These are phyloP conservation scores for Zelostemma sp. DNA, from an alignment of 1,140 invertebrate genomes.

Conservation along the genomic window DNA sequence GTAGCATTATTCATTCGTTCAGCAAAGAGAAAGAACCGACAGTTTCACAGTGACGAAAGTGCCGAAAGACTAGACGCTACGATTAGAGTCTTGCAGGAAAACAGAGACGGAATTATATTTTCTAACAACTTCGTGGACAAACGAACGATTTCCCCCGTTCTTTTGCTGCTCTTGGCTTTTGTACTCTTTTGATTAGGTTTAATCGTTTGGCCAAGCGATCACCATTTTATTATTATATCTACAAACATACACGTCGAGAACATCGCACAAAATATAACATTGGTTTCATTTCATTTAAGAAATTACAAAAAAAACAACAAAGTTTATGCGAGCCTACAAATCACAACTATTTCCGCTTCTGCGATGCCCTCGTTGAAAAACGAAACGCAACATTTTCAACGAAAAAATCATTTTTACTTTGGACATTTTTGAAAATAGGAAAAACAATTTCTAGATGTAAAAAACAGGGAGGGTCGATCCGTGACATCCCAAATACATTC, in stretches of 20 bases:
- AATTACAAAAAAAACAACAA: too few relatives aligned
- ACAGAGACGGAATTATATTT: conserved; percentile 39
- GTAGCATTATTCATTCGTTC: not conserved
- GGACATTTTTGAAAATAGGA: conserved; percentile 24
- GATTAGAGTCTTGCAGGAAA: conserved; percentile 43
- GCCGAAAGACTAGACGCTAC: conserved; percentile 65
- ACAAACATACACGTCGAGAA: conserved; percentile 49
- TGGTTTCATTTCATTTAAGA: too few relatives aligned
- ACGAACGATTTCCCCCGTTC: conserved; percentile 54
- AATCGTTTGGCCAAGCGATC: conserved; percentile 60
- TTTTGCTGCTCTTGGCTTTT: conserved; percentile 60
- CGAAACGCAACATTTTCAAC: too few relatives aligned
- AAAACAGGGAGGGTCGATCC: not conserved
- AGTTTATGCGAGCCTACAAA: too few relatives aligned
- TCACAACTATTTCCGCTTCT: too few relatives aligned
- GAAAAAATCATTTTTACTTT: conserved; percentile 17
- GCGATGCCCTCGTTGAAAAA: too few relatives aligned
- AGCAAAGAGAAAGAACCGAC: not conserved
- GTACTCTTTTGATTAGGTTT: conserved; percentile 69
- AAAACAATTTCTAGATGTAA: conserved; percentile 7
- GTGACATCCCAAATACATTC: conserved; percentile 15
- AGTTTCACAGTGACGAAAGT: conserved; percentile 30
- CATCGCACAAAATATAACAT: too few relatives aligned
- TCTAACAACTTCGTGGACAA: conserved; percentile 56
- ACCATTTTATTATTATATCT: conserved; percentile 49